Percentiles rank a stretch among this genome's conserved stretches.
These are phyloP conservation scores for Myotis brandtii DNA, from an alignment of 2,113 vertebrate species.

Conservation along the genomic window DNA sequence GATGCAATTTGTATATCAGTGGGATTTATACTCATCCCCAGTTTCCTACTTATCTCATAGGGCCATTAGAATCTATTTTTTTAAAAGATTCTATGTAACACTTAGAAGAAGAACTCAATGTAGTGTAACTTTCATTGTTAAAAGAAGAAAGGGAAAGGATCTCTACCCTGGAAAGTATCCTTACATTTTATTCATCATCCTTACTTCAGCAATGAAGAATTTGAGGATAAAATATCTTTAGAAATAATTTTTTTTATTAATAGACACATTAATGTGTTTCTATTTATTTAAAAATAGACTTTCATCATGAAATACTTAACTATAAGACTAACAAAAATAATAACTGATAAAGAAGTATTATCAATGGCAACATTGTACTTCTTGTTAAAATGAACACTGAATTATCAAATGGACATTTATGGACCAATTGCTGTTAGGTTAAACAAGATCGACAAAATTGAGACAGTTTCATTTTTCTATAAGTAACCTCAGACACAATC, in stretches of 20 bases:
- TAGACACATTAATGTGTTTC: neutral
- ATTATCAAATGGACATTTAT: neutral
- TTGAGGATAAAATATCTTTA: neutral
- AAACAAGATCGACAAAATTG: neutral
- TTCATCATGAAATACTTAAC: neutral
- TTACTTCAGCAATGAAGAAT: neutral
- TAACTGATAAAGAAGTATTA: neutral
- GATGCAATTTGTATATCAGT: neutral
- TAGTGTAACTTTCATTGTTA: neutral
- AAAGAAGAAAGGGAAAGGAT: neutral
- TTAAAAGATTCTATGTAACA: neutral
- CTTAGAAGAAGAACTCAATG: neutral
- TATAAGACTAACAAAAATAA: neutral
- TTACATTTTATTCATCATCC: neutral
- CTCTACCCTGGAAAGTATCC: neutral
- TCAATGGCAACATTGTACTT: neutral
- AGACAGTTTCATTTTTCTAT: neutral
- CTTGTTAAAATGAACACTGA: neutral
- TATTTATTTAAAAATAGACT: conserved; percentile 29
- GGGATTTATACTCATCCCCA: neutral
- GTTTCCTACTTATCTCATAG: neutral
- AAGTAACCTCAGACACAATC: neutral
- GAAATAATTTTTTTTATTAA: neutral
- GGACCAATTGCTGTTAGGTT: neutral
- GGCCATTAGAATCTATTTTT: neutral